Conservation (phyloP, 2,888 invertebrate genomes). For the Oscheius myriophilus region DNA sequence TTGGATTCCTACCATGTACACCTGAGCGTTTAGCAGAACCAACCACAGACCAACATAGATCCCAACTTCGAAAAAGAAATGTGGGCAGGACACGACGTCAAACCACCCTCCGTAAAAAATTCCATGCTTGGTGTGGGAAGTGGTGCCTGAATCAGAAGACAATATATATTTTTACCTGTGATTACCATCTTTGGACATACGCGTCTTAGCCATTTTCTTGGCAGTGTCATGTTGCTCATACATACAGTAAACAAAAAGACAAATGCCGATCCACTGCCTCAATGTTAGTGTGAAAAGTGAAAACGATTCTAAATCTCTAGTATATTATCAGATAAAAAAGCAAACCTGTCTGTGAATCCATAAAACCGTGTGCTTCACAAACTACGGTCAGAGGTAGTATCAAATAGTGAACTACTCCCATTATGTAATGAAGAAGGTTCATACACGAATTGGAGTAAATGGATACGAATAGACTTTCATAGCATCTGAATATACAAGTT, state of each 20-base stretch:
- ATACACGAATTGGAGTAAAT: conserved; percentile 84
- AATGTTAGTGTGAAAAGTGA: not conserved
- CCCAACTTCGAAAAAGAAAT: conserved; percentile 81
- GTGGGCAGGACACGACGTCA: conserved; percentile 83
- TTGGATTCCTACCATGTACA: conserved; percentile 37
- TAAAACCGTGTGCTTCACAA: conserved; percentile 68
- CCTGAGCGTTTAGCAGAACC: conserved; percentile 38
- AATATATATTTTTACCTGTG: conserved; percentile 72
- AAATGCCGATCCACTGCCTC: conserved; percentile 61
- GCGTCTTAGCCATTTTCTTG: conserved; percentile 81
- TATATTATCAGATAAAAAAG: too few relatives aligned
- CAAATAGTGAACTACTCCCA: conserved; percentile 82
- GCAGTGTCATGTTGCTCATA: conserved; percentile 82
- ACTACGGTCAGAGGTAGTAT: conserved; percentile 61
- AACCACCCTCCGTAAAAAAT: conserved; percentile 84
- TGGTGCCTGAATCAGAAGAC: too few relatives aligned
- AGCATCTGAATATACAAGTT: not conserved
- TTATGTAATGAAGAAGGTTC: conserved; percentile 82
- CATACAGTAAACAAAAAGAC: conserved; percentile 80
- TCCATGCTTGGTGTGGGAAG: conserved; percentile 79
- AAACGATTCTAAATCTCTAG: too few relatives aligned
- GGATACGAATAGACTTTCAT: conserved; percentile 76
- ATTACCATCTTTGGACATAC: conserved; percentile 80
- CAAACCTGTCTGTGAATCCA: conserved; percentile 13
- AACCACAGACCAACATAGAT: conserved; percentile 50